phyloP scores from a whole-genome alignment of 1,140 invertebrate genomes.

The Caenorhabditis briggsae region DNA sequence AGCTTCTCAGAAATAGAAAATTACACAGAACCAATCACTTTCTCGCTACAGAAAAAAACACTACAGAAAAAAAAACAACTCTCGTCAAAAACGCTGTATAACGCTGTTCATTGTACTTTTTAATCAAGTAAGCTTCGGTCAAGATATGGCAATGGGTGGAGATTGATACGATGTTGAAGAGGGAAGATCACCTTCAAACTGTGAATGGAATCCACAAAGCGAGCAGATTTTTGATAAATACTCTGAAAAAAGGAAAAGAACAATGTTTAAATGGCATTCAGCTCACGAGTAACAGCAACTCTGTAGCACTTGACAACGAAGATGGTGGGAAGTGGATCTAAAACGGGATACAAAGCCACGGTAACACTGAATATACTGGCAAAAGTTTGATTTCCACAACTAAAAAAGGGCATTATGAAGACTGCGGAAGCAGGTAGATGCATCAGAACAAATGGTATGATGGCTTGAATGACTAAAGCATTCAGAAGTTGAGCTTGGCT shows the following conservation, averaged over 20 bases:
- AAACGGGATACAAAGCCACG: slow-evolving; percentile 9
- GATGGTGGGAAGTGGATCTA: slow-evolving; percentile 1
- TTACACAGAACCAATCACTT: too few species aligned
- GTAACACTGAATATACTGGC: slow-evolving; percentile 21
- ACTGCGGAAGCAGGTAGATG: neutral
- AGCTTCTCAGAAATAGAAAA: too few species aligned
- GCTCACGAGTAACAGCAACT: neutral
- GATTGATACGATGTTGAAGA: slow-evolving; percentile 6
- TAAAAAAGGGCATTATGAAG: slow-evolving; percentile 22
- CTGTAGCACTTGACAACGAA: neutral
- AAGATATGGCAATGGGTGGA: neutral
- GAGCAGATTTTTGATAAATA: neutral
- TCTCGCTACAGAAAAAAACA: too few species aligned
- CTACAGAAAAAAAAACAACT: too few species aligned
- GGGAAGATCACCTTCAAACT: neutral
- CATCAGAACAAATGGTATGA: slow-evolving; percentile 13
- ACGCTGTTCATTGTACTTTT: too few species aligned
- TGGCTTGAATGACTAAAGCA: slow-evolving; percentile 16
- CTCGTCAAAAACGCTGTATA: too few species aligned
- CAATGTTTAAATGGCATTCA: neutral
- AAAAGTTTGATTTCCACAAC: slow-evolving; percentile 27
- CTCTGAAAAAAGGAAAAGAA: neutral
- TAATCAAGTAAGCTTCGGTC: neutral
- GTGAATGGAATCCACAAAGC: neutral
- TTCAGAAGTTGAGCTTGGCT: slow-evolving; percentile 23